A percentile compares a stretch with the other conserved stretches of the same genome.
Conservation (phyloP, 53 echinoderm and acorn worm species). For the Arbacia lixula region DNA sequence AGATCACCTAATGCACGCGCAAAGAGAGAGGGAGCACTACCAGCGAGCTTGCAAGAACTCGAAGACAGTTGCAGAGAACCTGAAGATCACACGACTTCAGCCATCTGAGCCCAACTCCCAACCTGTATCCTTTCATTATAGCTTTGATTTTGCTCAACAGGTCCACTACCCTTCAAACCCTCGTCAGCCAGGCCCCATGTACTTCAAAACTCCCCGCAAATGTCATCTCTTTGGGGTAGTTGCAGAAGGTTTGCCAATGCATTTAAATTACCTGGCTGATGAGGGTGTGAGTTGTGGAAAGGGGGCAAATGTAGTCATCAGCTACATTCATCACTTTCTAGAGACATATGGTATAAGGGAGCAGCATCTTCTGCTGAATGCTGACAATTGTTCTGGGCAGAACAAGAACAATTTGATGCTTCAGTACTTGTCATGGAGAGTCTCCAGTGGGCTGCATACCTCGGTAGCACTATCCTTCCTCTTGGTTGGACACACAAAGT, state of each 20-base stretch:
- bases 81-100: neutral
- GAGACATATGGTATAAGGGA: constrained; percentile 45
- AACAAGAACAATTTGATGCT: constrained; percentile 53
- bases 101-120: neutral
- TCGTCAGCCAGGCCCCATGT: constrained; percentile 68
- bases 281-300: constrained; percentile 50
- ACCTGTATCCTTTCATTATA: constrained; percentile 60
- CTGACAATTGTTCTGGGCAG: constrained; percentile 39
- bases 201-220: constrained; percentile 62
- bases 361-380: constrained; percentile 19
- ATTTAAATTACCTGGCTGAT: constrained; percentile 56
- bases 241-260: constrained; percentile 35
- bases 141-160: constrained; percentile 75
- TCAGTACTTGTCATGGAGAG: constrained; percentile 59
- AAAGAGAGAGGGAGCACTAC: neutral
- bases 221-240: constrained; percentile 57
- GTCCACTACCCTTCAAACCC: constrained; percentile 61
- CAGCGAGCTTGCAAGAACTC: neutral
- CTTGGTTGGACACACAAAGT: constrained; percentile 67
- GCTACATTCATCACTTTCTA: constrained; percentile 56
- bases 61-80: neutral
- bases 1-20: neutral
- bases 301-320: constrained; percentile 52
- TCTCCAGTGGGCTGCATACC: constrained; percentile 40
- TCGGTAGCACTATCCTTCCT: constrained; percentile 44